Evolutionary conservation across 2,797 vertebrate species (phyloP).

Genomic region (Alcedo quadribrachys): DNA sequence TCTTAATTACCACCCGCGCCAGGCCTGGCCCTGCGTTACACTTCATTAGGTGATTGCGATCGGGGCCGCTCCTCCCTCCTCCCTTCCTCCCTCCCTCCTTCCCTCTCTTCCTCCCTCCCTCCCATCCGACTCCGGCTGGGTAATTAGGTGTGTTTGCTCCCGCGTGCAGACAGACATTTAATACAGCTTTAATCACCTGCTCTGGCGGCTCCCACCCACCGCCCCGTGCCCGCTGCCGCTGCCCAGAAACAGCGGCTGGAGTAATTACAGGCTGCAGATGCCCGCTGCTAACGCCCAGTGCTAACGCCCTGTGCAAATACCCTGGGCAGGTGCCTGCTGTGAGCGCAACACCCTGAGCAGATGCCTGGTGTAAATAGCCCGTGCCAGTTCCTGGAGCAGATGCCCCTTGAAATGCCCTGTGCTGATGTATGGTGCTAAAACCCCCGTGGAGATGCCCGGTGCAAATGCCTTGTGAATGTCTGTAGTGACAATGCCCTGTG

Average conservation of each 20-base stretch:
- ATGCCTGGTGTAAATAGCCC: neutral
- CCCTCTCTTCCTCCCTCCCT: neutral
- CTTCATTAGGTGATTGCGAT: conserved; percentile 39
- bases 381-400: no score
- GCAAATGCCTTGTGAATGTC: neutral
- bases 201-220: neutral
- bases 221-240: neutral
- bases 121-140: conserved; percentile 4
- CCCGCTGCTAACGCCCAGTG: neutral
- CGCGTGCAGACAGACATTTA: conserved; percentile 49
- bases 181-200: conserved; percentile 36
- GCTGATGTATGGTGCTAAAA: no score
- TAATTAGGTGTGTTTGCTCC: conserved; percentile 49
- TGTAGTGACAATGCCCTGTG: neutral
- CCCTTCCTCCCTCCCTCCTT: neutral
- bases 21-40: conserved; percentile 9
- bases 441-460: neutral
- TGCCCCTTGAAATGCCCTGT: neutral
- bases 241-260: neutral
- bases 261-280: conserved; percentile 25
- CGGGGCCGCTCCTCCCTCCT: conserved; percentile 29
- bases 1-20: conserved; percentile 51
- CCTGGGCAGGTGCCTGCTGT: neutral
- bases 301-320: neutral
- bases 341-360: neutral